Evolutionary conservation across 2,797 vertebrate species (phyloP).

Genomic region (Acrossocheilus fasciatus): DNA sequence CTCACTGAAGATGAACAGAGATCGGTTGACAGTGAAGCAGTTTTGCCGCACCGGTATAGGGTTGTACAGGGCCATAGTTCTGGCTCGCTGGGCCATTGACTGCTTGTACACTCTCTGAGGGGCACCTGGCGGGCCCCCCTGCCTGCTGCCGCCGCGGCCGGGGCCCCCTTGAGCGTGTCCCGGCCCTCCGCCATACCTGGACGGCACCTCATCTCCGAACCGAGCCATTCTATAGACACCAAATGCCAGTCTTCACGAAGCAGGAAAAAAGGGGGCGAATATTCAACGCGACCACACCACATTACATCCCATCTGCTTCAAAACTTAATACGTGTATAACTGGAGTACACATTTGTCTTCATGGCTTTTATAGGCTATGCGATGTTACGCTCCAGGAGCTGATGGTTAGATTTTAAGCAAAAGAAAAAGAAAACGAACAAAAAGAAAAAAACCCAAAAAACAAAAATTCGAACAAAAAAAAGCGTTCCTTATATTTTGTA

Average conservation of each 20-base stretch:
- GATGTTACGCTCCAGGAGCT: constrained; percentile 31
- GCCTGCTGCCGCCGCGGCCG: constrained; percentile 79
- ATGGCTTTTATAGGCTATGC: constrained; percentile 27
- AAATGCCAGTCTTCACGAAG: constrained; percentile 87
- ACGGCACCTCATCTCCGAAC: constrained; percentile 89
- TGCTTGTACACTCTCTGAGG: constrained; percentile 93
- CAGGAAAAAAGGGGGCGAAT: constrained; percentile 82
- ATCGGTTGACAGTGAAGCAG: constrained; percentile 97
- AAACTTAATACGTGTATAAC: constrained; percentile 76
- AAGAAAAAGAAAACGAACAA: constrained; percentile 17
- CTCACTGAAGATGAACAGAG: constrained; percentile 98
- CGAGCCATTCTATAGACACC: constrained; percentile 91
- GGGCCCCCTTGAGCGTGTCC: constrained; percentile 73
- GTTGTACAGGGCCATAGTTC: constrained; percentile 98
- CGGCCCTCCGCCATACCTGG: constrained; percentile 87
- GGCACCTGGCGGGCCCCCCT: constrained; percentile 84
- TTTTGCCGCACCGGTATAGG: constrained; percentile 97
- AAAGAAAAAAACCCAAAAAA: not conserved
- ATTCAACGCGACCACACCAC: constrained; percentile 83
- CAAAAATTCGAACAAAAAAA: not conserved
- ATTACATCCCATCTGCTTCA: constrained; percentile 90
- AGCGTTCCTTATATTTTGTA: constrained; percentile 10
- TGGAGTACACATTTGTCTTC: constrained; percentile 62
- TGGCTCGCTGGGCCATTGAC: constrained; percentile 97
- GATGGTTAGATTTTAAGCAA: constrained; percentile 24